A percentile compares a stretch with the other conserved stretches of the same genome.
These are phyloP conservation scores for Athetis lepigone DNA, from an alignment of 2,888 invertebrate genomes.

Conservation along the genomic window DNA sequence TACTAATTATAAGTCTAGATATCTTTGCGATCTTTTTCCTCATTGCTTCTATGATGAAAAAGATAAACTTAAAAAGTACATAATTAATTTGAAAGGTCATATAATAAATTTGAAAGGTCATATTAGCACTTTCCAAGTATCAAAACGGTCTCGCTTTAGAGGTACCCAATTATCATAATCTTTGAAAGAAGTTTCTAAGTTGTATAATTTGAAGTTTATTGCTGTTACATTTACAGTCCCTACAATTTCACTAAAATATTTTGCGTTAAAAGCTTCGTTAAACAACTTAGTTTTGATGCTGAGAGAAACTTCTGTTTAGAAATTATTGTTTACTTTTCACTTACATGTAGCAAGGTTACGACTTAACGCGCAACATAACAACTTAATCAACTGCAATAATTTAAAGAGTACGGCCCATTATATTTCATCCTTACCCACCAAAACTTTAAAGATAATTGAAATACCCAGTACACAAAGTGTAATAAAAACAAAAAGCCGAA, in stretches of 20 bases:
- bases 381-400: slow-evolving; percentile 38
- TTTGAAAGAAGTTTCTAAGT: not conserved
- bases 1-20: not conserved
- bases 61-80: not conserved
- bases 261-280: not conserved
- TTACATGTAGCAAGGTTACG: slow-evolving; percentile 10
- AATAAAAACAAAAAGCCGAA: slow-evolving; percentile 60
- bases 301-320: not conserved
- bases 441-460: slow-evolving; percentile 59
- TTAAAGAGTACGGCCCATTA: slow-evolving; percentile 22
- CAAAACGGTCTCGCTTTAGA: no score
- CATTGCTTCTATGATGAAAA: not conserved
- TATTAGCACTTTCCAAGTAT: not conserved
- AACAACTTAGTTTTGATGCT: not conserved
- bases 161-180: not conserved
- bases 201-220: not conserved
- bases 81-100: not conserved
- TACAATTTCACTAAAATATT: not conserved
- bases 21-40: not conserved
- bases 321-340: slow-evolving; percentile 9
- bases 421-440: slow-evolving; percentile 34
- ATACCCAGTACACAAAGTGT: slow-evolving; percentile 39
- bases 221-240: not conserved
- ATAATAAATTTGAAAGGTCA: not conserved
- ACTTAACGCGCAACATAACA: slow-evolving; percentile 9